phyloP scores from a whole-genome alignment of 2,888 invertebrate genomes.

The Onchidella celtica region DNA sequence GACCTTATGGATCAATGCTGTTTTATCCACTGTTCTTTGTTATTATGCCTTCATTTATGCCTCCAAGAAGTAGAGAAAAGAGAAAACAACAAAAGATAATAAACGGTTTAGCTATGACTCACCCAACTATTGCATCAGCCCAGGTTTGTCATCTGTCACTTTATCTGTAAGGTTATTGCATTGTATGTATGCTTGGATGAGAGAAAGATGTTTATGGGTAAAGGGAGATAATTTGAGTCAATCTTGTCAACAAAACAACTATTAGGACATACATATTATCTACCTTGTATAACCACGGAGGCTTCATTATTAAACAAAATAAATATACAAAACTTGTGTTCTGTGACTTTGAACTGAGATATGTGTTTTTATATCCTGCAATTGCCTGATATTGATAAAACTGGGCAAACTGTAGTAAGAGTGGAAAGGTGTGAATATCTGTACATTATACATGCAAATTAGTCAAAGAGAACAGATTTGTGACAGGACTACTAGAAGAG shows the following conservation, averaged over 20 bases:
- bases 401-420: too few species aligned
- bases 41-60: too few species aligned
- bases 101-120: background rate
- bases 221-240: slow-evolving; percentile 15
- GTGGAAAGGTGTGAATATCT: too few species aligned
- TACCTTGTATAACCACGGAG: slow-evolving; percentile 38
- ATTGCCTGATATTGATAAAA: background rate
- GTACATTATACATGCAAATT: too few species aligned
- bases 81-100: too few species aligned
- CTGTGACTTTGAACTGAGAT: background rate
- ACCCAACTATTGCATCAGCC: background rate
- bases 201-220: background rate
- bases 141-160: background rate
- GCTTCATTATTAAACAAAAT: slow-evolving; percentile 36
- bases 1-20: too few species aligned
- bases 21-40: too few species aligned
- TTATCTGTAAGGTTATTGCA: background rate
- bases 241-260: background rate
- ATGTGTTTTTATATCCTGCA: background rate
- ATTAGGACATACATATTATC: slow-evolving; percentile 20
- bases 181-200: background rate
- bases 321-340: background rate
- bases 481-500: too few species aligned
- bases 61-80: too few species aligned
- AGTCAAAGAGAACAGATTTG: too few species aligned